Percentiles rank a stretch among this genome's conserved stretches.
These are phyloP conservation scores for Dufourea novaeangliae DNA, from an alignment of 1,140 invertebrate species.

Conservation along the genomic window DNA sequence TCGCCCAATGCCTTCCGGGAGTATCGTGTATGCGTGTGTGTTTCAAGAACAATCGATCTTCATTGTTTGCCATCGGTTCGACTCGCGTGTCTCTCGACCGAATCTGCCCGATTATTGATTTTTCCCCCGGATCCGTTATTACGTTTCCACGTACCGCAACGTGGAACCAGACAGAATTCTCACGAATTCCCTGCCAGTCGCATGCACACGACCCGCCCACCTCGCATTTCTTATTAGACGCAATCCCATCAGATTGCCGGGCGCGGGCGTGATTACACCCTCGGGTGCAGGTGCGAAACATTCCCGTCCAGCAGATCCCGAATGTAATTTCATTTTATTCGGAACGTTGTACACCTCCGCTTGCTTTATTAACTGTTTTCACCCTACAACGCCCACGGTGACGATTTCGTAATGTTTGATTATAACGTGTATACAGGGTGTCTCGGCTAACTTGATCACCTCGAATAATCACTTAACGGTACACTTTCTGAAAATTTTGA, in stretches of 20 bases:
- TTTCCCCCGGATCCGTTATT: slow-evolving; percentile 13
- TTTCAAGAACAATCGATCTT: slow-evolving; percentile 29
- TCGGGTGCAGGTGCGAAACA: neutral
- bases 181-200: neutral
- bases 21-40: too few relatives aligned
- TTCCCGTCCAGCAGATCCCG: neutral
- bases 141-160: neutral
- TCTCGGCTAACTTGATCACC: too few relatives aligned
- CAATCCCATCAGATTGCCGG: neutral
- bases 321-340: neutral
- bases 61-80: neutral
- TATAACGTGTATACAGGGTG: too few relatives aligned
- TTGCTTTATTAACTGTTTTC: neutral
- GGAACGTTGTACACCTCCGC: neutral
- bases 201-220: neutral
- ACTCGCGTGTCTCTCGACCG: slow-evolving; percentile 12
- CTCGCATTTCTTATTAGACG: neutral
- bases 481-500: too few relatives aligned
- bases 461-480: too few relatives aligned
- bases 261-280: neutral
- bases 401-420: too few relatives aligned
- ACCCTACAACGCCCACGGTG: neutral
- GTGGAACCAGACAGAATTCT: neutral
- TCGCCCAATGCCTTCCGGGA: too few relatives aligned
- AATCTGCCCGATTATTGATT: slow-evolving; percentile 36